These are phyloP conservation scores for Mobula hypostoma DNA, from an alignment of 2,113 vertebrate genomes.

Conservation along the genomic window DNA sequence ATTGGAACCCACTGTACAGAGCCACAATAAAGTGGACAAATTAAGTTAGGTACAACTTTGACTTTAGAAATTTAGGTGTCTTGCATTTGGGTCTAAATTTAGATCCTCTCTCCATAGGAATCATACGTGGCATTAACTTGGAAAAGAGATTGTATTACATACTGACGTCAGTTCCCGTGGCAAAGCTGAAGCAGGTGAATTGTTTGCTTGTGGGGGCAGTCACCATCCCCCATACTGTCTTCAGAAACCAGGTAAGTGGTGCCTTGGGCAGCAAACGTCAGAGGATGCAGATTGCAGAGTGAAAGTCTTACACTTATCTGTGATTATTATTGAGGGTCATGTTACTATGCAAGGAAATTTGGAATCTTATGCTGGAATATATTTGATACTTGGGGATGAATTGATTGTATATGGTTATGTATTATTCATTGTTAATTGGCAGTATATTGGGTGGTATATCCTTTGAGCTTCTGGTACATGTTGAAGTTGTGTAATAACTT, in stretches of 20 bases:
- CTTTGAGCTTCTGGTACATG: not conserved
- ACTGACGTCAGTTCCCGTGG: slow-evolving; percentile 70
- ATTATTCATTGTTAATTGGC: not conserved
- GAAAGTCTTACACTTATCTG: not conserved
- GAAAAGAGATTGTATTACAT: slow-evolving; percentile 73
- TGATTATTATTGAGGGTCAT: not conserved
- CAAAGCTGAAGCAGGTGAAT: slow-evolving; percentile 70
- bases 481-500: not conserved
- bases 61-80: not conserved
- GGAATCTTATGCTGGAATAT: not conserved
- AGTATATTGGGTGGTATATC: not conserved
- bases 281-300: not conserved
- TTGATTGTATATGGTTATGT: not conserved
- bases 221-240: slow-evolving; percentile 65
- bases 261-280: not conserved
- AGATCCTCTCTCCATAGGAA: slow-evolving; percentile 55
- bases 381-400: not conserved
- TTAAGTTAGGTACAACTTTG: not conserved
- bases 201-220: slow-evolving; percentile 79
- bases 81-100: not conserved
- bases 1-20: not conserved
- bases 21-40: not conserved
- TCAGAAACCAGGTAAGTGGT: slow-evolving; percentile 76
- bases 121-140: slow-evolving; percentile 81
- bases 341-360: not conserved